Conservation (phyloP, 2,888 invertebrate species). For the Antitype chi region DNA sequence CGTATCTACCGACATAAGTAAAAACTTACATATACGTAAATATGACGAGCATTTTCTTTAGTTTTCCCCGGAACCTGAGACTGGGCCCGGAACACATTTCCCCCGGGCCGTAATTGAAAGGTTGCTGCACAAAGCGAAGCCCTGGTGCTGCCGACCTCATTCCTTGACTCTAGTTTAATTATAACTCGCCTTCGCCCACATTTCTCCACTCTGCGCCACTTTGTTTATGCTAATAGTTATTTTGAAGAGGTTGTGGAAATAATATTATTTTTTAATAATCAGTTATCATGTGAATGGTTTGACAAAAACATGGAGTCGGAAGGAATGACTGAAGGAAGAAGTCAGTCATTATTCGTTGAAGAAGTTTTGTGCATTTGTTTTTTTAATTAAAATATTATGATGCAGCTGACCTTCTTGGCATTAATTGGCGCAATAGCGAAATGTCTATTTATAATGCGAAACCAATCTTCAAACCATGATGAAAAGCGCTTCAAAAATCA, state of each 20-base stretch:
- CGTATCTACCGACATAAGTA: not conserved
- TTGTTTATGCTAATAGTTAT: constrained; percentile 56
- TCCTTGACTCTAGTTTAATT: constrained; percentile 77
- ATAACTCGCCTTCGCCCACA: constrained; percentile 74
- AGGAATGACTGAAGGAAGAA: not conserved
- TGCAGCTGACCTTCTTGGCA: no score
- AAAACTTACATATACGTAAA: constrained; percentile 17
- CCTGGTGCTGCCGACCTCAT: constrained; percentile 74
- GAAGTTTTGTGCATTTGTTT: not conserved
- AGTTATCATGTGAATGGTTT: not conserved
- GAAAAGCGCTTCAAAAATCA: not conserved
- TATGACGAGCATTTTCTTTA: constrained; percentile 50
- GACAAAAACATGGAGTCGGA: not conserved
- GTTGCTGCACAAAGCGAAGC: constrained; percentile 70
- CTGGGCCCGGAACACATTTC: constrained; percentile 56
- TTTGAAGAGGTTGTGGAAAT: constrained; percentile 28
- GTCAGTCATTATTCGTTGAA: not conserved
- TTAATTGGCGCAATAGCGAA: no score
- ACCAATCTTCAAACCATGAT: not conserved
- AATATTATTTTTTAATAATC: not conserved
- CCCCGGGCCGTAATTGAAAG: constrained; percentile 69
- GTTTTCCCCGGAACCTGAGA: constrained; percentile 34
- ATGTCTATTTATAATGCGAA: no score
- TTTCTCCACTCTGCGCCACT: constrained; percentile 58
- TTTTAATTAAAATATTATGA: no score